A percentile compares a stretch with the other conserved stretches of the same genome.
These are phyloP conservation scores for Oenanthe oenanthe DNA, from an alignment of 2,113 vertebrate genomes.

Conservation along the genomic window DNA sequence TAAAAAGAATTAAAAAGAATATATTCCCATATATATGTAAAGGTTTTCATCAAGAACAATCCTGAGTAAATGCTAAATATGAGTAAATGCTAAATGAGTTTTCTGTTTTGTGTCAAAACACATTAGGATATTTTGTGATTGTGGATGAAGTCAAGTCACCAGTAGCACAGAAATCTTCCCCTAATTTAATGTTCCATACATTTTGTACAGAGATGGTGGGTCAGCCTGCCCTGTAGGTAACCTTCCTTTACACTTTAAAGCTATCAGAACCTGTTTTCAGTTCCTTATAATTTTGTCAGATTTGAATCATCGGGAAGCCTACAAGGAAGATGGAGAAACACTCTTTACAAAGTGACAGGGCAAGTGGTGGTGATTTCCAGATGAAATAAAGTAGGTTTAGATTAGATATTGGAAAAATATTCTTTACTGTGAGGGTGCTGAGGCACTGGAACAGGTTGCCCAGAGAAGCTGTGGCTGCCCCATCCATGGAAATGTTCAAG, in stretches of 20 bases:
- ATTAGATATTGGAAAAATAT: background rate
- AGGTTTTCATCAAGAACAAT: background rate
- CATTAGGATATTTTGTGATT: background rate
- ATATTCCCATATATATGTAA: background rate
- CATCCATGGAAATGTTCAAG: background rate
- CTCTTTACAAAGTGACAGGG: background rate
- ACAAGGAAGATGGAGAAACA: background rate
- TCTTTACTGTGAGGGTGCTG: background rate
- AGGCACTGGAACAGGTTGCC: background rate
- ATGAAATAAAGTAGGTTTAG: background rate
- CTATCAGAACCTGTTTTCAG: background rate
- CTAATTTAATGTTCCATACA: background rate
- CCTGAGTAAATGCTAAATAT: background rate
- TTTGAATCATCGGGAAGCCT: background rate
- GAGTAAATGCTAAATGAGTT: background rate
- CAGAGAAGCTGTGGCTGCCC: background rate
- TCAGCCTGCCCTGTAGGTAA: background rate
- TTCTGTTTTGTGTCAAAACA: background rate
- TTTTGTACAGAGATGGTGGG: background rate
- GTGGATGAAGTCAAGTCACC: background rate
- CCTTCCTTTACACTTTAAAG: background rate
- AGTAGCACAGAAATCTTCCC: background rate
- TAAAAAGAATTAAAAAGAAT: background rate
- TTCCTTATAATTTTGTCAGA: background rate
- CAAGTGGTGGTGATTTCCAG: background rate